These are phyloP conservation scores for Apistogramma diplotaenia DNA, from an alignment of 2,113 vertebrate genomes.

Conservation along the genomic window DNA sequence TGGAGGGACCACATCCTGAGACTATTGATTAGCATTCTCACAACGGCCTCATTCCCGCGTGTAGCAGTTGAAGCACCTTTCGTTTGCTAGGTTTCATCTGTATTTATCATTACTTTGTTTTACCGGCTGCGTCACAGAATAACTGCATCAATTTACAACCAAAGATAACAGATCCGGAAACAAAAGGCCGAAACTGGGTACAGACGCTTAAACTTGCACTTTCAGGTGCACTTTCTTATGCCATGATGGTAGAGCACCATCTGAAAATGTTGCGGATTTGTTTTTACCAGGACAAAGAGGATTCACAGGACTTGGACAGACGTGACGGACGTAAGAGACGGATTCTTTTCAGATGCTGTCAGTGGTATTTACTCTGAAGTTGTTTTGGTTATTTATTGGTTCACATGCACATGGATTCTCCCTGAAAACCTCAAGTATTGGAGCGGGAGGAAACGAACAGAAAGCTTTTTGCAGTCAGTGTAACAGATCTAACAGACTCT, in stretches of 20 bases:
- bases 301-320: slow-evolving; percentile 7
- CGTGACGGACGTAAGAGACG: neutral
- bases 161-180: slow-evolving; percentile 70
- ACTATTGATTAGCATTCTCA: slow-evolving; percentile 4
- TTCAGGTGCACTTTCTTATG: slow-evolving; percentile 9
- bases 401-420: slow-evolving; percentile 38
- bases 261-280: neutral
- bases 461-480: neutral
- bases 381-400: slow-evolving; percentile 76
- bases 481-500: slow-evolving; percentile 5
- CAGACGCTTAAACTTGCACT: slow-evolving; percentile 10
- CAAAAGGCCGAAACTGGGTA: slow-evolving; percentile 8
- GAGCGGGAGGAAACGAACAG: slow-evolving; percentile 8
- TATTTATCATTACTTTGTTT: slow-evolving; percentile 25
- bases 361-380: slow-evolving; percentile 43
- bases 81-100: slow-evolving; percentile 1
- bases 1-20: slow-evolving; percentile 69
- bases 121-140: slow-evolving; percentile 32
- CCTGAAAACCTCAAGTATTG: slow-evolving; percentile 54
- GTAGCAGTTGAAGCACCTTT: slow-evolving; percentile 78
- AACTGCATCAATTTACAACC: slow-evolving; percentile 67
- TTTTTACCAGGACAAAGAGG: slow-evolving; percentile 32
- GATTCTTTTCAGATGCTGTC: slow-evolving; percentile 30
- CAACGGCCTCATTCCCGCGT: slow-evolving; percentile 30
- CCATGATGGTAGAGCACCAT: neutral